A percentile compares a stretch with the other conserved stretches of the same genome.
Conservation (phyloP, 2,888 invertebrate genomes). For the Silvanus unidentatus region DNA sequence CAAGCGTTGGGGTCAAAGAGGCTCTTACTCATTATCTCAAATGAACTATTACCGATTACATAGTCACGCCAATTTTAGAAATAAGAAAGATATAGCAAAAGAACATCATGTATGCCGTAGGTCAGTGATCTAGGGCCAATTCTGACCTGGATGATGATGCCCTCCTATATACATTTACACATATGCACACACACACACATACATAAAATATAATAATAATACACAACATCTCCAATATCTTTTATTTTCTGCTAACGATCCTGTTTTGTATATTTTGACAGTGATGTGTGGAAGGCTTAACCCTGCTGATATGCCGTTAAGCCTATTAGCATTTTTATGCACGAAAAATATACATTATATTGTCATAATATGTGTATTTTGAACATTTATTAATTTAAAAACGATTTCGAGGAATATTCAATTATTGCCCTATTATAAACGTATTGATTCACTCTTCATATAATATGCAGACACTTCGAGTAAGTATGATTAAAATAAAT, state of each 20-base stretch:
- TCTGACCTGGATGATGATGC: neutral
- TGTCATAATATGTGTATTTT: slow-evolving; percentile 7
- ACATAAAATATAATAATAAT: neutral
- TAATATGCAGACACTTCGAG: too few species aligned
- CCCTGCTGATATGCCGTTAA: slow-evolving; percentile 13
- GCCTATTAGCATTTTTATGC: slow-evolving; percentile 14
- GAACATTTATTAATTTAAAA: slow-evolving; percentile 3
- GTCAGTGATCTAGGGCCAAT: slow-evolving; percentile 16
- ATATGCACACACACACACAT: too few species aligned
- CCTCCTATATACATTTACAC: too few species aligned
- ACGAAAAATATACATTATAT: slow-evolving; percentile 11
- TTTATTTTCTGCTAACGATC: slow-evolving; percentile 13
- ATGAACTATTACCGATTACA: slow-evolving; percentile 18
- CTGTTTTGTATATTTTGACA: slow-evolving; percentile 16
- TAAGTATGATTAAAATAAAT: too few species aligned
- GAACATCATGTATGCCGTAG: slow-evolving; percentile 13
- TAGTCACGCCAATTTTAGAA: slow-evolving; percentile 14
- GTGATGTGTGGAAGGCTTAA: slow-evolving; percentile 14
- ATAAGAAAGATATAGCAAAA: slow-evolving; percentile 11
- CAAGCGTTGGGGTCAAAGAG: slow-evolving; percentile 11
- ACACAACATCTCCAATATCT: neutral
- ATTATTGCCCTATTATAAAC: too few species aligned
- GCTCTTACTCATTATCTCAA: slow-evolving; percentile 16
- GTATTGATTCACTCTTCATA: too few species aligned
- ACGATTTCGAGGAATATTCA: neutral